phyloP scores from a whole-genome alignment of 2,797 vertebrate species.

The Fringilla coelebs region DNA sequence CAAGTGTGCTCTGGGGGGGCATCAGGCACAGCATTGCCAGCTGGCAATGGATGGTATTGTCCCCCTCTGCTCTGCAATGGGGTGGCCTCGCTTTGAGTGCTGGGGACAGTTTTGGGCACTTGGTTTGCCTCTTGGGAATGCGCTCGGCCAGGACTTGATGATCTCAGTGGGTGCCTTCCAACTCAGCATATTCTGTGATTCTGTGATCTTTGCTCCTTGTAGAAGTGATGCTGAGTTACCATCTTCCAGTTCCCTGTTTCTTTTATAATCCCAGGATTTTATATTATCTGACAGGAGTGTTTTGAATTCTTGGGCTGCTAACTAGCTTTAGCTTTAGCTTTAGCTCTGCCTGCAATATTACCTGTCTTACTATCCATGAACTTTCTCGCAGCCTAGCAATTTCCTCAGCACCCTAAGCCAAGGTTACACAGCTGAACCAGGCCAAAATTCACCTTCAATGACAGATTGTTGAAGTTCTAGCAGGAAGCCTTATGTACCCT shows the following conservation, averaged over 20 bases:
- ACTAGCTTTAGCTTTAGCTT: neutral
- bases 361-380: neutral
- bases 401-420: neutral
- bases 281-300: neutral
- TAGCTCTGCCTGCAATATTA: neutral
- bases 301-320: neutral
- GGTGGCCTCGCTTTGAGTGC: too few relatives aligned
- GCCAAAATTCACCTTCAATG: neutral
- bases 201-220: neutral
- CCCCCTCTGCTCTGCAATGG: rapidly evolving
- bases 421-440: neutral
- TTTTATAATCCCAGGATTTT: neutral
- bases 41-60: too few relatives aligned
- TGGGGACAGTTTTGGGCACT: neutral
- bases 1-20: rapidly evolving
- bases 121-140: neutral
- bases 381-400: neutral
- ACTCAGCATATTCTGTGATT: neutral
- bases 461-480: neutral
- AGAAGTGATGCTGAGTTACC: neutral
- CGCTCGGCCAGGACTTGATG: neutral
- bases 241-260: neutral
- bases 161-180: neutral
- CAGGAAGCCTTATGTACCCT: neutral
- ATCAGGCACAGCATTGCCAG: rapidly evolving